Conservation (phyloP, 1,140 invertebrate species). For the Lasaia peninsularis region DNA sequence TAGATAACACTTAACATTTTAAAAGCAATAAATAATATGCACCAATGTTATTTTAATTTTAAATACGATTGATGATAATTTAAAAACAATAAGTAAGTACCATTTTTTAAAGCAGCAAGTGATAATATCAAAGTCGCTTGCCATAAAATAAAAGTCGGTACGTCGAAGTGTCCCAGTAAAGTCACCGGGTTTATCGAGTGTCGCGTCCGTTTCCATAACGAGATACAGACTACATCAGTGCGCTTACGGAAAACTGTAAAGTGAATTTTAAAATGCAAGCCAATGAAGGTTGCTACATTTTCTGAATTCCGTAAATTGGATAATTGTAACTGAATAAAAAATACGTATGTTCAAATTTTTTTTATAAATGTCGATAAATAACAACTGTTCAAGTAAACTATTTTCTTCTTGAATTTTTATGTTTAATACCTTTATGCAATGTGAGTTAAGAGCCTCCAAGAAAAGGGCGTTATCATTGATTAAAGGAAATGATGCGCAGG, state of each 20-base stretch:
- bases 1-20: too few relatives aligned
- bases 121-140: slow-evolving; percentile 2
- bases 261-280: slow-evolving; percentile 27
- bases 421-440: too few relatives aligned
- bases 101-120: neutral
- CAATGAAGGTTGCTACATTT: slow-evolving; percentile 1
- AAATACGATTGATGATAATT: neutral
- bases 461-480: too few relatives aligned
- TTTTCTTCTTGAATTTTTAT: too few relatives aligned
- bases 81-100: neutral
- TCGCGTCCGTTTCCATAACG: slow-evolving; percentile 28
- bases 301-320: neutral
- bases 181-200: slow-evolving; percentile 21
- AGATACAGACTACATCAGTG: slow-evolving; percentile 23
- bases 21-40: neutral
- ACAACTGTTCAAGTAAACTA: too few relatives aligned
- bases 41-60: neutral
- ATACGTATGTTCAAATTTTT: too few relatives aligned
- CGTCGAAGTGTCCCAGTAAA: slow-evolving; percentile 13
- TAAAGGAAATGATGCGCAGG: too few relatives aligned
- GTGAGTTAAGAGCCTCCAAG: too few relatives aligned
- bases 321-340: too few relatives aligned
- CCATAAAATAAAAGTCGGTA: slow-evolving; percentile 12
- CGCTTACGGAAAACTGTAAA: slow-evolving; percentile 20
- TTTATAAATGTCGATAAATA: too few relatives aligned